Evolutionary conservation across 2,888 invertebrate species (phyloP), one percentile per base, ranked within the genome.

Genomic region (Parascotia fuliginaria): DNA sequence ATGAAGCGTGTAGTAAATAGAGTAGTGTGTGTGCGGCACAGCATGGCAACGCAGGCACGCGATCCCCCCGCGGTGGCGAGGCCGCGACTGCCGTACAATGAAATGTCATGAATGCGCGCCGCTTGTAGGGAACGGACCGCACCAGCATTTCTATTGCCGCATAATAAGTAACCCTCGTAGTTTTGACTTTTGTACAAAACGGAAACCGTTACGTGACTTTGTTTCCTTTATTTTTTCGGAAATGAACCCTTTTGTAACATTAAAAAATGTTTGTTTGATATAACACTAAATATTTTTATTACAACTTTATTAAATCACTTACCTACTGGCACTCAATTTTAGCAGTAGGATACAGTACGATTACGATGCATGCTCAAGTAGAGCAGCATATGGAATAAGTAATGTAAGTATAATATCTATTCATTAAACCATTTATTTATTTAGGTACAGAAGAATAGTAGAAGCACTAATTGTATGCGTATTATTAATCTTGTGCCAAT

Each of bases 61-160:
- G 79, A 67, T 87, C 83, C 85, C 88, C 89, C 84, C 87, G 87
- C 89, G 84, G 79, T 75, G 81, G 85, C 85, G 75, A 77, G 83
- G 73, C 85, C 82, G 83, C 89, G 85, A 90, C 90, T 90, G 90
- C 86, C 88, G 87, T 81, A 80, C 85, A 78, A 83, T 84, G 81
- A 84, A 82, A 87, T 81, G 83, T 85, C 87, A 86, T 87, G 87
- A 88, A 86, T 85, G 87, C 83, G 85, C 87, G 82, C 64, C 76
- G 68, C 65, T 62, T 59, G 68, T 68, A 73, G 67, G 71, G 70
- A 71, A 72, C 72, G 66, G 67, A 65, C 75, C 82, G 75, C 77
- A 79, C 81, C 80, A 78, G 71, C 79, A 76, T 83, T 86, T 81
- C 87, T 83, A 83, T 83, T 78, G 81, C 84, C 86, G 87, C 89